Evolutionary conservation across 2,797 vertebrate genomes (phyloP), one percentile per base, ranked within the genome.

Genomic region (Eptatretus atami): DNA sequence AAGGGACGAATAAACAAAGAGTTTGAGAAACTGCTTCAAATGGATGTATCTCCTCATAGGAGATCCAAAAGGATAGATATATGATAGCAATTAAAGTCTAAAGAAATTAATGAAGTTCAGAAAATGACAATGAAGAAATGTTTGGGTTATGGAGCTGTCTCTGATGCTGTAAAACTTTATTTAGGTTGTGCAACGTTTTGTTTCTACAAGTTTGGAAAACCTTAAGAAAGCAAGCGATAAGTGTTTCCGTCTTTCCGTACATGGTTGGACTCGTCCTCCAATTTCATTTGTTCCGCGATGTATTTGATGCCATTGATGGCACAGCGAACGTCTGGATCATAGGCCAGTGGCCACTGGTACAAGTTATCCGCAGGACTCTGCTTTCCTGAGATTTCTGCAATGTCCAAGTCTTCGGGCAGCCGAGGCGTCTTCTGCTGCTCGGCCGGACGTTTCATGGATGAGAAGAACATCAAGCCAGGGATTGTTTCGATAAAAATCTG

Each of bases 391-490:
- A 90, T 92, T 68, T 90, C 84, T 12, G 86, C 87, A 71, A 88
- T 86, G 72, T 90, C 84, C 66, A 86, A 81, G 65, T 86, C 83
- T 69, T 78, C 79, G 11, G 77, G 71, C 65, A 85, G 85, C 72
- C 82, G 76, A 66, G 65, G 79, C 71, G 80, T 84, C 8, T 71
- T 75, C 69, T 78, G 78, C 67, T 78, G 84, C 57, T 86, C 80
- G 57, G 80, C 76, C 0, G 82, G 81, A 53, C 84, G 75, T 73
- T 90, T 92, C 84, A 93, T 88, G 25, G 84, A 88, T 52, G 84
- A 90, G 74, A 92, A 92, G 74, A 90, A 85, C 86, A 93, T 88
- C 67, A 92, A 3, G 65, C 82, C 86, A 65, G 84, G 84, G 69
- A 87, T 84, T 9, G 83, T 92, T 68, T 92, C 78, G 52, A 88